Evolutionary conservation across 2,888 invertebrate species (phyloP), one percentile per base, ranked within the genome.

Genomic region (Suillia variegata): DNA sequence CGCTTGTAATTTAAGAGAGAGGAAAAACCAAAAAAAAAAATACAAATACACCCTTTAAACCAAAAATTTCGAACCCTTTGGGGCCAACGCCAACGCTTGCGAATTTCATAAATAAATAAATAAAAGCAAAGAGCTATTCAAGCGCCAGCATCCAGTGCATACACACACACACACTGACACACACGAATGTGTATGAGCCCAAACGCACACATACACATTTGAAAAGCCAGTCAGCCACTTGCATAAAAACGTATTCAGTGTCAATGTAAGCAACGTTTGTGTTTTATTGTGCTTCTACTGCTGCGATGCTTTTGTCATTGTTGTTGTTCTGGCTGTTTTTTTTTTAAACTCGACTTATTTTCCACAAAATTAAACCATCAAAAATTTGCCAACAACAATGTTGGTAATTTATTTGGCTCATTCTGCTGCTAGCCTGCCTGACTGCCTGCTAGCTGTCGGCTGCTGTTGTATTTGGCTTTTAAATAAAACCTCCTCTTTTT

Each of bases 321-420:
- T 50, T 42, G 54, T 54, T 45, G 45, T 24, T 45, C 26, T 24
- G 10, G 54, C 47, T 21, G 45, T 45, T 34, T 48, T 49, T 33
- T 13, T 48, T 49, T 33, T 20, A 18, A 71, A 70, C 68, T 75
- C 73, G 74, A 72, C 73, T 75, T 74, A 73, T 75, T 74, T 73
- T 74, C 73, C 75, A 75, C 73, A 73, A 73, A 73, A 75, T 73
- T 75, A 73, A 73, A 73, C 74, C 75, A 74, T 75, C 73, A 73
- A 73, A 75, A 73, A 74, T 75, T 73, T 75, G 70, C 74, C 74
- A 73, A 74, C 60, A 60, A 75, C 72, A 73, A 70, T 70, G 74
- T 66, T 57, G 68, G 67, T 75, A 75, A 73, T 73, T 73, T 73
- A 75, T 75, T 75, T 75, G 74, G 68, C 70, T 75, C 73, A 20